These are phyloP conservation scores for Burhinus oedicnemus DNA, from an alignment of 2,113 vertebrate species.

Conservation along the genomic window DNA sequence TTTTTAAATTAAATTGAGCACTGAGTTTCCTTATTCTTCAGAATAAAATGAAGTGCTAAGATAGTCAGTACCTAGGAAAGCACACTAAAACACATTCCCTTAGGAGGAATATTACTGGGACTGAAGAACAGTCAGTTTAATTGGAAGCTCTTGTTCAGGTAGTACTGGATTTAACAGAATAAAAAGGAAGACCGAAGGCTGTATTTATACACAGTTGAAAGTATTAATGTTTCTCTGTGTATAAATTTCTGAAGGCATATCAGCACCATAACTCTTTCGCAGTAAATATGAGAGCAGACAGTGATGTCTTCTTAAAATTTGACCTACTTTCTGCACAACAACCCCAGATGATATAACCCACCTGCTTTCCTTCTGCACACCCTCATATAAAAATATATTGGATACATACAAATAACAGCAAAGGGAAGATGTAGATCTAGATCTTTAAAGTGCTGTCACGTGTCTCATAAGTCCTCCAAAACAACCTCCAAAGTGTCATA, in stretches of 20 bases:
- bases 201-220: background rate
- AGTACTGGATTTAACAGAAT: background rate
- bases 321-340: background rate
- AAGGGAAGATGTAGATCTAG: background rate
- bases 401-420: background rate
- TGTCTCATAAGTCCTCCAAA: background rate
- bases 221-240: background rate
- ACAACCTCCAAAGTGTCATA: background rate
- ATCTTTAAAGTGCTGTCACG: background rate
- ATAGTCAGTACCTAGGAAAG: background rate
- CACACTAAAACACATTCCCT: background rate
- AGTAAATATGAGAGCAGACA: background rate
- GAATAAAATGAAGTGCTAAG: background rate
- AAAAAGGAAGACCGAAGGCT: background rate
- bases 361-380: background rate
- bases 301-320: background rate
- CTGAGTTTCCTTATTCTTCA: background rate
- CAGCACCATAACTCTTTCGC: background rate
- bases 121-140: background rate
- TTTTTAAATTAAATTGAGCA: background rate
- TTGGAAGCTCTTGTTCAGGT: background rate
- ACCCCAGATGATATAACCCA: background rate
- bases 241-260: background rate
- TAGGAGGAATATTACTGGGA: background rate
- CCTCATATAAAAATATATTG: background rate